Conservation (phyloP, 2,113 vertebrate species). For the Heteronetta atricapilla region DNA sequence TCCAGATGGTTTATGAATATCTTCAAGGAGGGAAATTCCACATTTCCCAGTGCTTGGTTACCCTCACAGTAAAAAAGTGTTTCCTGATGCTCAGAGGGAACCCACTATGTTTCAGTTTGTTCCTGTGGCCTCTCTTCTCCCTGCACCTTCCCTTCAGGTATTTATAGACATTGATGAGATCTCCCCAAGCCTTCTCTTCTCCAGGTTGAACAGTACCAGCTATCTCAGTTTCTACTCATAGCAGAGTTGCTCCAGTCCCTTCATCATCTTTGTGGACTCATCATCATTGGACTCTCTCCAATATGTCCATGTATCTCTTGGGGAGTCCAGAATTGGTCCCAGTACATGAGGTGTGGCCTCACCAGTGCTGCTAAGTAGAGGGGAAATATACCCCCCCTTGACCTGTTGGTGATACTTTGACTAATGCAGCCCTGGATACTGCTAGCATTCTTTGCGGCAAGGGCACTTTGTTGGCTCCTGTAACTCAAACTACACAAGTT, state of each 20-base stretch:
- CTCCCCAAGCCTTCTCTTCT: background rate
- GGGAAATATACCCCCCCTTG: background rate
- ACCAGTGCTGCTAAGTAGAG: background rate
- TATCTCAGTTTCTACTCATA: background rate
- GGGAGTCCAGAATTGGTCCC: background rate
- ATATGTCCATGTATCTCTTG: background rate
- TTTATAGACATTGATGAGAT: background rate
- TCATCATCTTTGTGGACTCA: background rate
- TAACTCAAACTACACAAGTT: background rate
- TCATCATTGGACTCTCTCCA: background rate
- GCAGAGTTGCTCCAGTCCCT: background rate
- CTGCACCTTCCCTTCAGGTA: background rate
- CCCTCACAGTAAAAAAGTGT: background rate
- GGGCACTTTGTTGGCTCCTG: background rate
- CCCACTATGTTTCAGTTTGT: background rate
- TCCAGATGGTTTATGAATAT: background rate
- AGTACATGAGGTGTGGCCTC: background rate
- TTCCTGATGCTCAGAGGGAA: background rate
- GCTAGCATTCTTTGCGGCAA: rapidly evolving
- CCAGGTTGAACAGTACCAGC: background rate
- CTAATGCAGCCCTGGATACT: background rate
- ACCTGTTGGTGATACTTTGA: background rate
- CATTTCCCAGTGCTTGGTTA: background rate
- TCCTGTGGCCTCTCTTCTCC: background rate
- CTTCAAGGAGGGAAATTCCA: background rate